Evolutionary conservation across 2,888 invertebrate species (phyloP), one percentile per base, ranked within the genome.

Genomic region (Monoplex corrugatus): DNA sequence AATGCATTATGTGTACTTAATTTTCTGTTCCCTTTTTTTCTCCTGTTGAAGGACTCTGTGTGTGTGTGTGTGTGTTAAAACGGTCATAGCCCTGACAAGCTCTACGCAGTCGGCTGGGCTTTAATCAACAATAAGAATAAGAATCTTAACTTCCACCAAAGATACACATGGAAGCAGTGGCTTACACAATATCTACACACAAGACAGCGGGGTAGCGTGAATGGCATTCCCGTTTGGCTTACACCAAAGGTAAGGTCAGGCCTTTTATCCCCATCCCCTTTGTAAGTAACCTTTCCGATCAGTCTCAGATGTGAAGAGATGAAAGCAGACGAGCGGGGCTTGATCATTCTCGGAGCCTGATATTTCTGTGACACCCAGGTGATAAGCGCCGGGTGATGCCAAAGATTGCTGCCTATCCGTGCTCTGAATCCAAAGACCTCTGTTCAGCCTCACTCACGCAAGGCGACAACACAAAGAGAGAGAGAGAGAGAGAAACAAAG

Each of bases 371-470:
- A 72, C 72, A 72, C 32, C 72, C 0, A 6, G 28, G 1, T n/a
- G 63, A 63, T 63, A 63, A 63, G 63, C 16, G 28, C 16, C 23
- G 63, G 28, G 23, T n/a, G 63, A 63, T 63, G 63, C 23, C 63
- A 63, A n/a, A 13, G 23, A 13, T 2, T 13, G 28, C 28, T 63
- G 63, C 28, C 40, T 38, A 19, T 78, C 78, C 38, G 38, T 78
- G 78, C 40, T 78, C 78, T 78, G 38, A 35, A 19, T 78, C 78
- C 78, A 38, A 35, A 38, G 78, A 38, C 78, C 78, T 78, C 78
- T 78, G 78, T 23, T 38, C 38, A 13, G 32, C 13, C 78, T 78
- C 78, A 78, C 35, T 23, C 78, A 38, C 38, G 78, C 78, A 38
- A 35, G 78, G 38, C 78, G 78, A 35, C 35, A 78, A 38, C 78